A percentile compares a stretch with the other conserved stretches of the same genome.
Evolutionary conservation across 2,888 invertebrate genomes (phyloP).

Genomic region (Charanyca ferruginea): DNA sequence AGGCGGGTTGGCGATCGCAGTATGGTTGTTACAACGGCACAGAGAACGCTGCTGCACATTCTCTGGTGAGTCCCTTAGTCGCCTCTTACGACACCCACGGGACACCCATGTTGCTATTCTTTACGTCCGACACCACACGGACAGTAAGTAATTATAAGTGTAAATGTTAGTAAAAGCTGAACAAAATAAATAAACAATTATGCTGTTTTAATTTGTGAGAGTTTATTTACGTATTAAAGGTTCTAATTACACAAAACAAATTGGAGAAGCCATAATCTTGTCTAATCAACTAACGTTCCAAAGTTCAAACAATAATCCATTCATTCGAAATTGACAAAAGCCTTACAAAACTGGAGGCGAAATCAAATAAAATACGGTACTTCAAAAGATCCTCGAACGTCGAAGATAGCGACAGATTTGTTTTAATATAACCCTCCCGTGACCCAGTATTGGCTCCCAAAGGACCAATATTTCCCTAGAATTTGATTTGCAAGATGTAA

Average conservation of each 20-base stretch:
- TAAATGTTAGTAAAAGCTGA: too few species aligned
- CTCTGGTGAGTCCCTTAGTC: too few species aligned
- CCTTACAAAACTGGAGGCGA: not conserved
- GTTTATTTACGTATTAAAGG: not conserved
- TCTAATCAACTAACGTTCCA: not conserved
- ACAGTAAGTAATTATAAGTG: too few species aligned
- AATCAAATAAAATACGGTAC: constrained; percentile 47
- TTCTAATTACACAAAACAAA: not conserved
- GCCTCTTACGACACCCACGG: too few species aligned
- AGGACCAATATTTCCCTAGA: constrained; percentile 53
- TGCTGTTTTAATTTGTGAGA: too few species aligned
- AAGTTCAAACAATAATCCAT: constrained; percentile 18
- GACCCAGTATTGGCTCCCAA: constrained; percentile 29
- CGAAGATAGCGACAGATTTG: constrained; percentile 51
- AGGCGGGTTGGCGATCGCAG: too few species aligned
- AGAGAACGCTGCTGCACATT: too few species aligned
- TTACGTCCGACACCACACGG: too few species aligned
- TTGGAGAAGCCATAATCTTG: not conserved
- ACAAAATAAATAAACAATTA: too few species aligned
- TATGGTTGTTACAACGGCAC: too few species aligned
- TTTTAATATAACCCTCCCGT: constrained; percentile 51
- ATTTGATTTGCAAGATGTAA: constrained; percentile 56
- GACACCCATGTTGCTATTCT: too few species aligned
- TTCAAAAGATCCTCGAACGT: constrained; percentile 28
- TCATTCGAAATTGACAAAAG: constrained; percentile 8